Percentiles rank a stretch among this genome's conserved stretches.
These are phyloP conservation scores for Halichoerus grypus DNA, from an alignment of 2,113 vertebrate genomes.

Conservation along the genomic window DNA sequence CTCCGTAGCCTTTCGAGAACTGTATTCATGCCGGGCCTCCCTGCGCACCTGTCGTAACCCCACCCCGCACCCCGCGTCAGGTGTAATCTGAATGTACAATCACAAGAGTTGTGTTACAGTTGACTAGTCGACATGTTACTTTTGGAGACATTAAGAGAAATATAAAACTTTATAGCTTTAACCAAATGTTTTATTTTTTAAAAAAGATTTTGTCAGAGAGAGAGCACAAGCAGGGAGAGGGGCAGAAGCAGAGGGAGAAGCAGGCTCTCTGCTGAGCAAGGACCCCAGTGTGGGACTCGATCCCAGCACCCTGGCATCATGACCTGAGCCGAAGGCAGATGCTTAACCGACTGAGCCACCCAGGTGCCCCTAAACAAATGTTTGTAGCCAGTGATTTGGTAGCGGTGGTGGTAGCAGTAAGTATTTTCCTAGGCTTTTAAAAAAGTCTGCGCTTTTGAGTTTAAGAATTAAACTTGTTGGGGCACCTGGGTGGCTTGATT, in stretches of 20 bases:
- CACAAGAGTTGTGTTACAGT: neutral
- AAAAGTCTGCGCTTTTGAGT: neutral
- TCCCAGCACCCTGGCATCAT: too few relatives aligned
- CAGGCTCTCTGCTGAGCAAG: too few relatives aligned
- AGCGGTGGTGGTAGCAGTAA: too few relatives aligned
- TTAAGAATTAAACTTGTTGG: neutral
- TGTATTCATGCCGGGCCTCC: neutral
- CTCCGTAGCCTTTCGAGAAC: neutral
- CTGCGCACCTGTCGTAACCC: neutral
- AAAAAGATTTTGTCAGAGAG: too few relatives aligned
- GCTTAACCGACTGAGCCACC: too few relatives aligned
- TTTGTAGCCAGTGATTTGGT: neutral
- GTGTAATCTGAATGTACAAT: neutral
- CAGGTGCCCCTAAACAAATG: neutral
- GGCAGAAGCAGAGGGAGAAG: too few relatives aligned
- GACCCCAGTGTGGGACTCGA: too few relatives aligned
- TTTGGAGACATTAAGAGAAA: neutral
- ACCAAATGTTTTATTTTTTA: too few relatives aligned
- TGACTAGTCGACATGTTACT: neutral
- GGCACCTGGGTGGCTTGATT: neutral
- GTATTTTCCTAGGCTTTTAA: neutral
- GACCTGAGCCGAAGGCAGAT: too few relatives aligned
- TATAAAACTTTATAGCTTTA: neutral
- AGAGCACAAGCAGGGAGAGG: too few relatives aligned
- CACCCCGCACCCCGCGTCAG: fast-evolving